A percentile compares a stretch with the other conserved stretches of the same genome.
Conservation (phyloP, 2,888 invertebrate species). For the Acleris cristana region DNA sequence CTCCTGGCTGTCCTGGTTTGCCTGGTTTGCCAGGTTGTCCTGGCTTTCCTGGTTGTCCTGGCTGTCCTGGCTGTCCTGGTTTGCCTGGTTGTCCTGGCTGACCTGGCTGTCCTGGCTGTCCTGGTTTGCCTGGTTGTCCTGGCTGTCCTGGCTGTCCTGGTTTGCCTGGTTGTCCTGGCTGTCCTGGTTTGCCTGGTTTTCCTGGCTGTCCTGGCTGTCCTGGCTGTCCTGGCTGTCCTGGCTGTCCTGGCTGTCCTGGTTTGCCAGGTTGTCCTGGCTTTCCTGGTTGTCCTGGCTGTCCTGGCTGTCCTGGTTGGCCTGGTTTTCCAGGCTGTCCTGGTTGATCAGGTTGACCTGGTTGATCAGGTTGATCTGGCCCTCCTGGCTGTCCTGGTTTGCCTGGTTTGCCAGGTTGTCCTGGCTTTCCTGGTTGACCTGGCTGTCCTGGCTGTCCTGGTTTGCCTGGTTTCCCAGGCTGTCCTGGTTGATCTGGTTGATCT, state of each 20-base stretch:
- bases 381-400: no score
- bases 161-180: not conserved
- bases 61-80: not conserved
- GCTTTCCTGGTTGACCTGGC: no score
- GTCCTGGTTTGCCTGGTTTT: not conserved
- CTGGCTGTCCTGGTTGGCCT: not conserved
- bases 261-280: not conserved
- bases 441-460: no score
- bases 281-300: not conserved
- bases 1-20: not conserved
- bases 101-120: not conserved
- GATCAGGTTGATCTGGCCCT: no score
- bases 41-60: not conserved
- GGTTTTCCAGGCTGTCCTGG: not conserved
- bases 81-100: not conserved
- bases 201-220: not conserved
- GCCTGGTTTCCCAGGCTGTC: no score
- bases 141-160: not conserved
- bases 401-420: no score
- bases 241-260: not conserved
- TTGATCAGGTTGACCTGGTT: not conserved
- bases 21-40: not conserved
- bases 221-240: not conserved
- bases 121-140: not conserved
- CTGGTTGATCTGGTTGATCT: no score